These are phyloP conservation scores for Diplazon laetatorius DNA, from an alignment of 2,888 invertebrate species.

Conservation along the genomic window DNA sequence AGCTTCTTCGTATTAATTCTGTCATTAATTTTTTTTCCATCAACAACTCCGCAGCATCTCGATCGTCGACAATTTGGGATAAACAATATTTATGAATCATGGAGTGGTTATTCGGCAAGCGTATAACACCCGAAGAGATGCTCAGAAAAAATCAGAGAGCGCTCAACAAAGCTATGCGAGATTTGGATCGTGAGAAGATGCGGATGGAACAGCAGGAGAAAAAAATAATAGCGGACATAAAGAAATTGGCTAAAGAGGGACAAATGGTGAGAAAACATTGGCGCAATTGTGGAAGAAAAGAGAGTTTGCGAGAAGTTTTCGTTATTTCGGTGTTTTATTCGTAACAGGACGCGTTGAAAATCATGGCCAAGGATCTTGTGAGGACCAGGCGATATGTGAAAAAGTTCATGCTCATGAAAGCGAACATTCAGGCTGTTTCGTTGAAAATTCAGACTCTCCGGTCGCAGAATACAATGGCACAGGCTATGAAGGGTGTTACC, in stretches of 20 bases:
- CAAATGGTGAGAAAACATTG: constrained; percentile 94
- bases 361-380: constrained; percentile 99
- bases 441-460: constrained; percentile 98
- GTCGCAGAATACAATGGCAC: constrained; percentile 99
- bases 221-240: constrained; percentile 98
- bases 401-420: constrained; percentile 99
- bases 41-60: constrained; percentile 8
- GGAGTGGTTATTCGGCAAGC: constrained; percentile 98
- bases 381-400: constrained; percentile 97
- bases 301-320: no score
- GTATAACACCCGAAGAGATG: constrained; percentile 98
- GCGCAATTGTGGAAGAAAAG: no score
- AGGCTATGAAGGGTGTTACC: constrained; percentile 99
- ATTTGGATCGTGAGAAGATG: constrained; percentile 95
- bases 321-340: background rate
- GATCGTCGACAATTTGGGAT: background rate
- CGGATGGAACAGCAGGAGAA: constrained; percentile 99
- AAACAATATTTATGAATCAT: constrained; percentile 80
- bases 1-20: background rate
- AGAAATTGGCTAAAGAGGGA: constrained; percentile 99
- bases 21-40: background rate
- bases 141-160: constrained; percentile 99
- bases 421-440: constrained; percentile 98
- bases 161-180: constrained; percentile 98
- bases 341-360: constrained; percentile 98